These are phyloP conservation scores for Leptopilina drosophilae DNA, from an alignment of 2,888 invertebrate genomes.

Conservation along the genomic window DNA sequence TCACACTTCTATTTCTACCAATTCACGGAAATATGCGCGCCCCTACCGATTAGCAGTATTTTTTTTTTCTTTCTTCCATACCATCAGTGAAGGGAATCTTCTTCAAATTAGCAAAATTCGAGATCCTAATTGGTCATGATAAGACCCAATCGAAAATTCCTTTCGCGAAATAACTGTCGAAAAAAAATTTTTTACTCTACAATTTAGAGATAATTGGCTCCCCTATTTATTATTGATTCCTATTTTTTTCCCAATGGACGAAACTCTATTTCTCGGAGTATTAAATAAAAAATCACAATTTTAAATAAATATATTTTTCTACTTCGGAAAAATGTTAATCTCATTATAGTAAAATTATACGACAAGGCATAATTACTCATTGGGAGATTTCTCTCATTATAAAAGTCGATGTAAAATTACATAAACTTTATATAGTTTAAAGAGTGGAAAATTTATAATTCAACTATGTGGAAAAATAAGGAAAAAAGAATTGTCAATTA, in stretches of 20 bases:
- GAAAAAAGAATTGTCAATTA: no score
- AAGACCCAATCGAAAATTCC: background rate
- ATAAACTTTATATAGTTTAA: no score
- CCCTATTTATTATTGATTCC: background rate
- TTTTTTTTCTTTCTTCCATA: background rate
- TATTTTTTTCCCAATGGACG: background rate
- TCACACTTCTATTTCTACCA: conserved; percentile 42
- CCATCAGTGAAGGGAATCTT: background rate
- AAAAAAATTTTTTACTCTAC: no score
- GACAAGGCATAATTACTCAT: no score
- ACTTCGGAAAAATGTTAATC: no score
- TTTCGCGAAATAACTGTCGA: background rate
- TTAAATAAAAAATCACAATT: no score
- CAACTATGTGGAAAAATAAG: background rate
- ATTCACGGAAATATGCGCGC: conserved; percentile 20
- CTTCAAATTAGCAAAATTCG: background rate
- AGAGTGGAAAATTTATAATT: background rate
- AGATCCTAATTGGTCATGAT: no score
- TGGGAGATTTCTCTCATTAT: no score
- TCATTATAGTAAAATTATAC: background rate
- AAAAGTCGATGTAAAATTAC: no score
- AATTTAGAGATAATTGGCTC: background rate
- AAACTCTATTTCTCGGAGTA: no score
- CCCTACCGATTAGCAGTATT: conserved; percentile 1
- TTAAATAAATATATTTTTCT: no score